These are phyloP conservation scores for Coelogynopora nodosa DNA, from an alignment of 2,888 invertebrate genomes.

Conservation along the genomic window DNA sequence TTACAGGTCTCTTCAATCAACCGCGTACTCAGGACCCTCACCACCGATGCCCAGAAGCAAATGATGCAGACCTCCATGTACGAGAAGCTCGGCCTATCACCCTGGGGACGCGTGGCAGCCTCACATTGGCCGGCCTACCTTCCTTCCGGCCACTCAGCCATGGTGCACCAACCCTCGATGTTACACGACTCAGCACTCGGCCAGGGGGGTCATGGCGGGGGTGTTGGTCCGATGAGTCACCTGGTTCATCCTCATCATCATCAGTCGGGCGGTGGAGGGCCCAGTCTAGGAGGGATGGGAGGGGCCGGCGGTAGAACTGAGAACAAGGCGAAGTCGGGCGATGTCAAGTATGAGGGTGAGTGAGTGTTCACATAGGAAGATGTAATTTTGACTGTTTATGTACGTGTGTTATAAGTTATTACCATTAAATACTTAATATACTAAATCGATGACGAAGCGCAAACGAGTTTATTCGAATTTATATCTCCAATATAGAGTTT, in stretches of 20 bases:
- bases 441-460: no score
- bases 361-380: neutral
- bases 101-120: conserved; percentile 53
- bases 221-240: neutral
- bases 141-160: conserved; percentile 78
- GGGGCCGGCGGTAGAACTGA: no score
- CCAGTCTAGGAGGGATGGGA: neutral
- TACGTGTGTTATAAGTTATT: no score
- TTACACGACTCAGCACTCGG: neutral
- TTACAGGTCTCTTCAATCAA: conserved; percentile 91
- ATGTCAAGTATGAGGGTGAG: neutral
- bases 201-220: no score
- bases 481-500: no score
- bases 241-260: neutral
- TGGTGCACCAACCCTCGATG: conserved; percentile 56
- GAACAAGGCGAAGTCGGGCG: neutral
- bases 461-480: no score
- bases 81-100: conserved; percentile 69
- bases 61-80: conserved; percentile 63
- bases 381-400: no score
- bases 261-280: neutral
- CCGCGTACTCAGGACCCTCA: conserved; percentile 83
- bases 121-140: conserved; percentile 68
- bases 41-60: conserved; percentile 78
- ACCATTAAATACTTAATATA: no score